Evolutionary conservation across 2,797 vertebrate genomes (phyloP).

Genomic region (Choloepus didactylus): DNA sequence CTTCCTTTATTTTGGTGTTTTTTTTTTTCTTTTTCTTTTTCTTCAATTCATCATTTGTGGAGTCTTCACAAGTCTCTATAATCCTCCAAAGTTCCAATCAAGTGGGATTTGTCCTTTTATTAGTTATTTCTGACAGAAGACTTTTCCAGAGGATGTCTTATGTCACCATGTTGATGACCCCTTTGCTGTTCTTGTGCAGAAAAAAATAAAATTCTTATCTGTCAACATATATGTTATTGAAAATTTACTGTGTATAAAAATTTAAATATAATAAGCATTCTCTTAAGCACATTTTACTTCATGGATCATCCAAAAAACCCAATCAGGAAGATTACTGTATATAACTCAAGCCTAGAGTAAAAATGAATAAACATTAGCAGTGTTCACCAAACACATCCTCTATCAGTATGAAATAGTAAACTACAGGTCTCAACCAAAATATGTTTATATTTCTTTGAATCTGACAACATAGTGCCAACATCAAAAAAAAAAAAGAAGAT

Average conservation of each 20-base stretch:
- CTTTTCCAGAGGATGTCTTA: too few species aligned
- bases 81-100: too few species aligned
- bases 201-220: not conserved
- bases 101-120: too few species aligned
- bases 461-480: not conserved
- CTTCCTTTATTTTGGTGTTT: too few species aligned
- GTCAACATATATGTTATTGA: not conserved
- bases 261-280: constrained; percentile 27
- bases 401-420: not conserved
- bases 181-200: not conserved
- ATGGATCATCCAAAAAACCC: not conserved
- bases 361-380: not conserved
- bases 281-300: not conserved
- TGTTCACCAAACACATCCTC: not conserved
- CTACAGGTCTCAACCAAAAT: not conserved
- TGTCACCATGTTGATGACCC: too few species aligned
- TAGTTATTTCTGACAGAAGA: too few species aligned
- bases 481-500: not conserved
- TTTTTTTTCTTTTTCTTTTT: too few species aligned
- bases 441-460: constrained; percentile 3
- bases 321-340: not conserved
- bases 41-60: too few species aligned
- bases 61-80: too few species aligned
- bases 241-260: not conserved
- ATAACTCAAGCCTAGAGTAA: not conserved